Evolutionary conservation across 2,113 vertebrate species (phyloP).

Genomic region (Pavo muticus): DNA sequence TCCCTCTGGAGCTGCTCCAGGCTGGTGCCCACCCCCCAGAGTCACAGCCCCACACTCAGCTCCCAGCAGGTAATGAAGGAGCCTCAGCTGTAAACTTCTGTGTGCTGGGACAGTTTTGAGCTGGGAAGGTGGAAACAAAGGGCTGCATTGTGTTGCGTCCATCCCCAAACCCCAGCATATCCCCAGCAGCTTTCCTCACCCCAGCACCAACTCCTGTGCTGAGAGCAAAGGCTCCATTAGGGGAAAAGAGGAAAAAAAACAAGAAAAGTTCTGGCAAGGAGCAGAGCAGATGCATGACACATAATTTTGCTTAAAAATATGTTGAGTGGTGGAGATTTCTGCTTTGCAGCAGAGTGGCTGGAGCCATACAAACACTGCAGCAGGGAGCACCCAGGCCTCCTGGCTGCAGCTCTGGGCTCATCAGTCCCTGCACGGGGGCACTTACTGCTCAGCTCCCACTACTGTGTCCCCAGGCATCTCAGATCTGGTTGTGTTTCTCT

Average conservation of each 20-base stretch:
- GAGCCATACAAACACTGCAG: background rate
- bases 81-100: background rate
- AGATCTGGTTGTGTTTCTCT: background rate
- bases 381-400: background rate
- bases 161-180: rapidly evolving
- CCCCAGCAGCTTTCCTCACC: background rate
- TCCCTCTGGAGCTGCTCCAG: background rate
- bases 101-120: background rate
- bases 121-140: background rate
- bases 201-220: background rate
- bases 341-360: background rate
- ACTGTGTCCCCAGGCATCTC: background rate
- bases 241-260: background rate
- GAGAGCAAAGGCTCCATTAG: background rate
- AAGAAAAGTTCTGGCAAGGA: background rate
- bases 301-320: background rate
- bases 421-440: rapidly evolving
- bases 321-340: background rate
- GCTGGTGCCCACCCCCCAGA: background rate
- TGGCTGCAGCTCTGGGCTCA: background rate
- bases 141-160: background rate
- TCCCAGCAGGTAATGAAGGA: rapidly evolving
- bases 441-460: background rate
- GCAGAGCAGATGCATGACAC: slow-evolving; percentile 10
- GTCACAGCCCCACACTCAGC: background rate